A percentile compares a stretch with the other conserved stretches of the same genome.
Evolutionary conservation across 2,888 invertebrate genomes (phyloP).

Genomic region (Odontocolon sp.): DNA sequence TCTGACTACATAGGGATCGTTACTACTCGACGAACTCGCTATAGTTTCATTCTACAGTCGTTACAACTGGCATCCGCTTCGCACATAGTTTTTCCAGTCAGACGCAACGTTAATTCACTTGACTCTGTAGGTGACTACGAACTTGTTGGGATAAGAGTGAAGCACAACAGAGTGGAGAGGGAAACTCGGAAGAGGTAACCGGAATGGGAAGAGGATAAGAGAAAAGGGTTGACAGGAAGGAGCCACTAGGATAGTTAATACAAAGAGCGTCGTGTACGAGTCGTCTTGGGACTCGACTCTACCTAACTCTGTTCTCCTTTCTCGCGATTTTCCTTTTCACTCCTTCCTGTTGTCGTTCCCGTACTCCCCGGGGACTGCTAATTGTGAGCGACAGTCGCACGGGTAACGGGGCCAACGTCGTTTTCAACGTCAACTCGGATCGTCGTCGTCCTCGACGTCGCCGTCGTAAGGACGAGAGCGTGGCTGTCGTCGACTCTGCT

Average conservation of each 20-base stretch:
- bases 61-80: not conserved
- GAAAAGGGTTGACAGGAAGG: conserved; percentile 67
- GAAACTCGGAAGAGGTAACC: conserved; percentile 27
- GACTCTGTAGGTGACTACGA: conserved; percentile 47
- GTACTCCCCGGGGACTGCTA: conserved; percentile 75
- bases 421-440: conserved; percentile 73
- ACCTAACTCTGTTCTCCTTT: conserved; percentile 58
- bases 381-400: conserved; percentile 79
- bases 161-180: conserved; percentile 35
- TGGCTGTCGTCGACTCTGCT: conserved; percentile 57
- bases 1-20: conserved; percentile 8
- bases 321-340: conserved; percentile 51
- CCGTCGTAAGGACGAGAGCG: conserved; percentile 39
- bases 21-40: conserved; percentile 12
- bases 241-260: conserved; percentile 75
- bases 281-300: conserved; percentile 65
- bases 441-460: conserved; percentile 55
- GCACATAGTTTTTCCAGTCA: conserved; percentile 30
- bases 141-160: conserved; percentile 53
- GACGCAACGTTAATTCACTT: conserved; percentile 53
- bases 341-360: conserved; percentile 64
- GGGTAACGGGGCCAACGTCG: conserved; percentile 74
- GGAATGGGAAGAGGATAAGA: conserved; percentile 61
- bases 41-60: not conserved
- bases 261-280: conserved; percentile 76